Evolutionary conservation across 2,888 invertebrate genomes (phyloP).

Genomic region (Chymomyza procnemis): DNA sequence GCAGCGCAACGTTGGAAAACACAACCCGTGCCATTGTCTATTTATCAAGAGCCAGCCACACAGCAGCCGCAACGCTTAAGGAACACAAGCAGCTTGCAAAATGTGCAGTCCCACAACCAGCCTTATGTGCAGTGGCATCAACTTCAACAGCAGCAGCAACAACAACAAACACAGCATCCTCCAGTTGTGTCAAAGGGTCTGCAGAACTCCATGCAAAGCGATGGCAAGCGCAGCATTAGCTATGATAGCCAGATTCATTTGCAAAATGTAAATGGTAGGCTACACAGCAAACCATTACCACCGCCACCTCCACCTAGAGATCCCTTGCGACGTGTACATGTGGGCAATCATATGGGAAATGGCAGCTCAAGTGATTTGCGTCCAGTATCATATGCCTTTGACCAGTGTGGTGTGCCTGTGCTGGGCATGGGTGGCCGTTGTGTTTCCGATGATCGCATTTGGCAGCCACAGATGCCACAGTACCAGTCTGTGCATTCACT

Average conservation of each 20-base stretch:
- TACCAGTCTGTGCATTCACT: slow-evolving; percentile 76
- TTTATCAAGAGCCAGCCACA: slow-evolving; percentile 54
- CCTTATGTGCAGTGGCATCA: slow-evolving; percentile 75
- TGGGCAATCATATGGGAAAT: slow-evolving; percentile 63
- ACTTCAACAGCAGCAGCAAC: slow-evolving; percentile 46
- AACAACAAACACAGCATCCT: slow-evolving; percentile 46
- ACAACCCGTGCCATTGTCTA: slow-evolving; percentile 78
- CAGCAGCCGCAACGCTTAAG: slow-evolving; percentile 43
- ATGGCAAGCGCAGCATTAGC: slow-evolving; percentile 77
- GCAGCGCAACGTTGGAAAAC: slow-evolving; percentile 79
- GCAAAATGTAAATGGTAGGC: slow-evolving; percentile 65
- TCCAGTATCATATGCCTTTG: slow-evolving; percentile 81
- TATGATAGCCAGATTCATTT: slow-evolving; percentile 77
- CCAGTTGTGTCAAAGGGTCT: slow-evolving; percentile 45
- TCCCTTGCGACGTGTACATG: slow-evolving; percentile 82
- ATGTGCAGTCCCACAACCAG: slow-evolving; percentile 60
- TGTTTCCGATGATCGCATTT: slow-evolving; percentile 78
- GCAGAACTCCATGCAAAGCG: slow-evolving; percentile 70
- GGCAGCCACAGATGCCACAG: slow-evolving; percentile 72
- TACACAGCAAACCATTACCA: slow-evolving; percentile 80
- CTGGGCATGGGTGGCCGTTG: slow-evolving; percentile 71
- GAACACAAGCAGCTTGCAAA: slow-evolving; percentile 64
- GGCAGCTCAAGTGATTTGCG: slow-evolving; percentile 75
- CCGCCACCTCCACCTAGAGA: slow-evolving; percentile 90
- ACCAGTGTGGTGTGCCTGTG: slow-evolving; percentile 63